A percentile compares a stretch with the other conserved stretches of the same genome.
These are phyloP conservation scores for Tethya wilhelma DNA, from an alignment of 37 sponge, comb jelly and placozoan species.

Conservation along the genomic window DNA sequence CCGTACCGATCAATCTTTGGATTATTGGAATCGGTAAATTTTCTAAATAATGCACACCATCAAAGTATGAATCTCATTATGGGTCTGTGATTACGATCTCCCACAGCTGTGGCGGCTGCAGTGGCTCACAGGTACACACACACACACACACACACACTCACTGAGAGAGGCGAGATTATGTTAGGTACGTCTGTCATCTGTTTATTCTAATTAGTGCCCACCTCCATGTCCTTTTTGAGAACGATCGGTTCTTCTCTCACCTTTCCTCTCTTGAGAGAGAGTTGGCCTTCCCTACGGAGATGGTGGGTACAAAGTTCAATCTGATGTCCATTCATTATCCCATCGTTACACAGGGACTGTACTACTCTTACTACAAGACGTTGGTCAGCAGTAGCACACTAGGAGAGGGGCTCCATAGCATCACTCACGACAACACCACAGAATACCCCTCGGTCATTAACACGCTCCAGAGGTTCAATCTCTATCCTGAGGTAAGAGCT, in stretches of 20 bases:
- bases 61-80: too few relatives aligned
- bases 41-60: too few relatives aligned
- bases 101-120: neutral
- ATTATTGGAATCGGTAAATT: too few relatives aligned
- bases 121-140: conserved; percentile 28
- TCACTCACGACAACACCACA: conserved; percentile 83
- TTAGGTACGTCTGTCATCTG: neutral
- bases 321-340: neutral
- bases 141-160: too few relatives aligned
- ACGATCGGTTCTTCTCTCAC: conserved; percentile 92
- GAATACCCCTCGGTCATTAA: conserved; percentile 93
- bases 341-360: conserved; percentile 73
- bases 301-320: conserved; percentile 53
- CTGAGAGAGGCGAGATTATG: neutral
- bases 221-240: conserved; percentile 80
- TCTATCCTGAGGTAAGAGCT: conserved; percentile 93
- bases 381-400: conserved; percentile 70
- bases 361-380: conserved; percentile 97
- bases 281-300: conserved; percentile 94
- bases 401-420: conserved; percentile 37
- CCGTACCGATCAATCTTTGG: too few relatives aligned
- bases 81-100: neutral
- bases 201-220: conserved; percentile 30
- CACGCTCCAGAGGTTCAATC: conserved; percentile 92
- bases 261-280: conserved; percentile 93